Evolutionary conservation across 2,113 vertebrate genomes (phyloP), one percentile per base, ranked within the genome.

Genomic region (Oxygymnocypris stewartii): DNA sequence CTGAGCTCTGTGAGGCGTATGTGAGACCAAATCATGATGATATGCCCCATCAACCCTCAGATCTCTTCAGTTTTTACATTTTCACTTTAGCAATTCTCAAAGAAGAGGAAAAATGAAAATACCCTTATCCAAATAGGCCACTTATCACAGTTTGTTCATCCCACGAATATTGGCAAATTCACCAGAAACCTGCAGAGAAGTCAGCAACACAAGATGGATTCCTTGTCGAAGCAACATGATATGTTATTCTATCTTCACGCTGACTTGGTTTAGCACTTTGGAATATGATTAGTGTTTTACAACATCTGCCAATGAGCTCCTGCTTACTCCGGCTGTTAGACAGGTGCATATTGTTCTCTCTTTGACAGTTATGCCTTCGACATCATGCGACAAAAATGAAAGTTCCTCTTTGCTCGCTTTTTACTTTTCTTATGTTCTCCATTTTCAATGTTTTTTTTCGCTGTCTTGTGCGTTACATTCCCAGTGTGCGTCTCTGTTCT

Each of bases 291-390:
- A 73, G 81, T 13, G 65, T 71, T 83, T 83, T 54, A 63, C 31
- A 74, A 57, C 67, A 74, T 84, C 67, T 57, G 82, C 69, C 67
- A 59, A 40, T 86, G 91, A 90, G 49, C 31, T 86, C 4, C 28
- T 42, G 91, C 90, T 90, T 90, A 86, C 69, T 42, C 84, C 87
- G 88, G 44, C 69, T 87, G 40, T 89, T 90, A 14, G 84, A 65
- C 63, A 82, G 80, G 63, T 71, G 44, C 31, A 12, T 82, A 79
- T 49, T 37, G 5, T 40, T 76, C 65, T 18, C 1, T 18, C 14
- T 57, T 44, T 76, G 54, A 37, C 65, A 47, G 49, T 28, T 67
- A 61, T 28, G 25, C 10, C 20, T n/a, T 47, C 2, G 3, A 54
- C 42, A 31, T 82, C 44, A 69, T 49, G 44, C 44, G 25, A 77